phyloP scores from a whole-genome alignment of 2,888 invertebrate species.

The Pollenia amentaria region DNA sequence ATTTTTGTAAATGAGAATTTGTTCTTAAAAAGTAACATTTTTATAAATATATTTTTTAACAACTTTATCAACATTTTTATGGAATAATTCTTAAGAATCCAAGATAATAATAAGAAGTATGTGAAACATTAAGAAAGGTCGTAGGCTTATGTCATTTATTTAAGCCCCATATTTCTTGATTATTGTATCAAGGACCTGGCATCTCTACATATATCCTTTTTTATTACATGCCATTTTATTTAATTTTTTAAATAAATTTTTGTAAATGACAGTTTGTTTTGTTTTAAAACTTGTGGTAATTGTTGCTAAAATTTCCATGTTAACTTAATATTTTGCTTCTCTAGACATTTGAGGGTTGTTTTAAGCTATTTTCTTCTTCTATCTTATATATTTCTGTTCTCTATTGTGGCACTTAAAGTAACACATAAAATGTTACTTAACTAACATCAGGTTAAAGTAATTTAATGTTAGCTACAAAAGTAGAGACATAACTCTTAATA shows the following conservation, averaged over 20 bases:
- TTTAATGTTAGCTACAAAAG: neutral
- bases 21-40: no score
- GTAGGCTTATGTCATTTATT: no score
- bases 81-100: no score
- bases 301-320: constrained; percentile 24
- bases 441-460: constrained; percentile 20
- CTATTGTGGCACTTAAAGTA: constrained; percentile 26
- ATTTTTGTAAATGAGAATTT: no score
- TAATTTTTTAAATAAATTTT: neutral
- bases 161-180: no score
- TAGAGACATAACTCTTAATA: neutral
- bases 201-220: constrained; percentile 6
- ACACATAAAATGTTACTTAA: constrained; percentile 45
- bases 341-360: constrained; percentile 1
- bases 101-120: no score
- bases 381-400: neutral
- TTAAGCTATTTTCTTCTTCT: neutral
- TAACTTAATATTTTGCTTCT: neutral
- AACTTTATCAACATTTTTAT: no score
- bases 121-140: no score
- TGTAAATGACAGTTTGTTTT: neutral
- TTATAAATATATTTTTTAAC: no score
- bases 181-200: neutral
- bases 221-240: neutral
- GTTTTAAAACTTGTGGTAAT: constrained; percentile 14